Evolutionary conservation across 2,888 invertebrate genomes (phyloP).

Genomic region (Entomobrya proxima): DNA sequence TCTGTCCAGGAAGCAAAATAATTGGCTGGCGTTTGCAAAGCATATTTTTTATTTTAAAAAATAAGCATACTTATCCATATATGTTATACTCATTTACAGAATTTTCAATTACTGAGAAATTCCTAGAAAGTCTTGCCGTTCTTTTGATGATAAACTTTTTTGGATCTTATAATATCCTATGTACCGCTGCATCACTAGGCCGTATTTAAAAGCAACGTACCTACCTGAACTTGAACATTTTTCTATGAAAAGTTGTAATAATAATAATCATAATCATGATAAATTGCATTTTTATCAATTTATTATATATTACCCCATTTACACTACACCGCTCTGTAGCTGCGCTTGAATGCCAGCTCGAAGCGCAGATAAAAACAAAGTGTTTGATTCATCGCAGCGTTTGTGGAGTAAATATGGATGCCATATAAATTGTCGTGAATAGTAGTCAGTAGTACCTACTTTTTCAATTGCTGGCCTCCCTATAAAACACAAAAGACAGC

Average conservation of each 20-base stretch:
- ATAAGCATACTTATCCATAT: too few species aligned
- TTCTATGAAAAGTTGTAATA: constrained; percentile 58
- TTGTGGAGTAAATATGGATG: not conserved
- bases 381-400: not conserved
- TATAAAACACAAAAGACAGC: constrained; percentile 22
- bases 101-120: too few species aligned
- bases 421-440: not conserved
- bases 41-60: too few species aligned
- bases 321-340: constrained; percentile 43
- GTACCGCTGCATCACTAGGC: too few species aligned
- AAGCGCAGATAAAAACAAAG: constrained; percentile 21
- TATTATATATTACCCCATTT: constrained; percentile 61
- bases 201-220: not conserved
- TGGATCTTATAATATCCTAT: too few species aligned
- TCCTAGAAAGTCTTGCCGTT: too few species aligned
- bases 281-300: constrained; percentile 69
- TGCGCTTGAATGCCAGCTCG: not conserved
- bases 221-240: constrained; percentile 16
- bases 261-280: constrained; percentile 64
- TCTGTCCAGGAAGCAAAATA: too few species aligned
- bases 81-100: too few species aligned
- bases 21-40: too few species aligned
- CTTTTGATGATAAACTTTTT: too few species aligned
- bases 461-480: constrained; percentile 29
- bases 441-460: not conserved